phyloP scores from a whole-genome alignment of 2,888 invertebrate species.

The Drosophila monieri region DNA sequence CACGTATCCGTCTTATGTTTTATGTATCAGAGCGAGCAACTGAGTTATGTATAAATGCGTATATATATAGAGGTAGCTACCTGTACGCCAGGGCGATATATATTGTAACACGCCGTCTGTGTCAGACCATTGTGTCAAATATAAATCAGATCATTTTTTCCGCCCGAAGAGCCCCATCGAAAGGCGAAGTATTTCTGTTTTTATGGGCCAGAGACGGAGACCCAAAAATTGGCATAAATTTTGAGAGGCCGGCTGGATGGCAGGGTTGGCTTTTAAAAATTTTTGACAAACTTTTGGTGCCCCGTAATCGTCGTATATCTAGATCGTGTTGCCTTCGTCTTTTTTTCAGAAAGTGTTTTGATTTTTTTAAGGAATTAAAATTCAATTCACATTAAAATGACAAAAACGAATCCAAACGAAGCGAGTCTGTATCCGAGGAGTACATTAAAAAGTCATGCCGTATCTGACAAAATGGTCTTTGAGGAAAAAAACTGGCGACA shows the following conservation, averaged over 20 bases:
- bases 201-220: constrained; percentile 32
- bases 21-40: constrained; percentile 70
- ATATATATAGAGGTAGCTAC: constrained; percentile 19
- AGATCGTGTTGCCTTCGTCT: constrained; percentile 30
- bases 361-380: constrained; percentile 63
- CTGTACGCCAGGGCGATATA: constrained; percentile 15
- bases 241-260: constrained; percentile 34
- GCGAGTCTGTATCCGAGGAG: constrained; percentile 28
- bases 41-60: constrained; percentile 37
- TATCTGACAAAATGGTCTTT: constrained; percentile 43
- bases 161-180: constrained; percentile 34
- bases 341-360: constrained; percentile 63
- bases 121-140: constrained; percentile 78
- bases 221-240: constrained; percentile 68
- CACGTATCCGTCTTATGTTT: constrained; percentile 69
- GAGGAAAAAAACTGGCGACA: constrained; percentile 40
- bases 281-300: constrained; percentile 70
- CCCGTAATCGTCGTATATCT: constrained; percentile 50
- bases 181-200: constrained; percentile 40
- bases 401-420: constrained; percentile 53
- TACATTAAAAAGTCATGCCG: constrained; percentile 69
- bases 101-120: constrained; percentile 37
- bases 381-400: constrained; percentile 75
- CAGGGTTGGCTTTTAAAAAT: constrained; percentile 54
- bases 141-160: constrained; percentile 80